These are phyloP conservation scores for Lepetodrilus schrolli DNA, from an alignment of 2,888 invertebrate genomes.

Conservation along the genomic window DNA sequence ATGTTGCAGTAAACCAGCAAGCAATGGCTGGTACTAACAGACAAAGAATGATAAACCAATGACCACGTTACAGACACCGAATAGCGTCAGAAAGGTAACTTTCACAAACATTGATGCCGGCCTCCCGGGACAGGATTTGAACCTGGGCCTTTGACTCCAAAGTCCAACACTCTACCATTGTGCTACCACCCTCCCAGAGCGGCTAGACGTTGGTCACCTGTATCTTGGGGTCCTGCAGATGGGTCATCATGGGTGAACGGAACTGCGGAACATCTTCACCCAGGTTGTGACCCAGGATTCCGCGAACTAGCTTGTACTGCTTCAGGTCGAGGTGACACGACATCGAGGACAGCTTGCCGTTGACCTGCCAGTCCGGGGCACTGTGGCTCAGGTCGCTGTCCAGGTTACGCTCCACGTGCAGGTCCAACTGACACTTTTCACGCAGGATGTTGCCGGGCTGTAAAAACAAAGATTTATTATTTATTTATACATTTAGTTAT, in stretches of 20 bases:
- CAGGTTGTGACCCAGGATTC: constrained; percentile 90
- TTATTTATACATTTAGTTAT: too few relatives aligned
- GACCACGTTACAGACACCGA: too few relatives aligned
- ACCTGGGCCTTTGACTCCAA: too few relatives aligned
- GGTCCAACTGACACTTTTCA: constrained; percentile 83
- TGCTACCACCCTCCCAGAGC: background rate
- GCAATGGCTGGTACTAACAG: too few relatives aligned
- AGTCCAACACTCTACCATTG: too few relatives aligned
- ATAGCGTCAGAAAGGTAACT: too few relatives aligned
- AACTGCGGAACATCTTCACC: constrained; percentile 85
- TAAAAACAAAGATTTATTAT: too few relatives aligned
- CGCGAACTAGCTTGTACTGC: constrained; percentile 91
- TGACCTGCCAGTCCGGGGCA: constrained; percentile 87
- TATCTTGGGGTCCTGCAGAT: constrained; percentile 76
- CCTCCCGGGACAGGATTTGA: too few relatives aligned
- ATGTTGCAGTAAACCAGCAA: too few relatives aligned
- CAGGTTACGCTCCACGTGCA: constrained; percentile 89
- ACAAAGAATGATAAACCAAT: too few relatives aligned
- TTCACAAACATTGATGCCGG: too few relatives aligned
- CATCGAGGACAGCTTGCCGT: constrained; percentile 89
- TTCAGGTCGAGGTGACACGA: constrained; percentile 87
- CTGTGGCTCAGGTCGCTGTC: constrained; percentile 78
- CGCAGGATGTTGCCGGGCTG: constrained; percentile 78
- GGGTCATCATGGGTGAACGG: constrained; percentile 68
- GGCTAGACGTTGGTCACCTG: constrained; percentile 54